phyloP scores from a whole-genome alignment of 2,797 vertebrate genomes.

The Crenuchus spilurus region DNA sequence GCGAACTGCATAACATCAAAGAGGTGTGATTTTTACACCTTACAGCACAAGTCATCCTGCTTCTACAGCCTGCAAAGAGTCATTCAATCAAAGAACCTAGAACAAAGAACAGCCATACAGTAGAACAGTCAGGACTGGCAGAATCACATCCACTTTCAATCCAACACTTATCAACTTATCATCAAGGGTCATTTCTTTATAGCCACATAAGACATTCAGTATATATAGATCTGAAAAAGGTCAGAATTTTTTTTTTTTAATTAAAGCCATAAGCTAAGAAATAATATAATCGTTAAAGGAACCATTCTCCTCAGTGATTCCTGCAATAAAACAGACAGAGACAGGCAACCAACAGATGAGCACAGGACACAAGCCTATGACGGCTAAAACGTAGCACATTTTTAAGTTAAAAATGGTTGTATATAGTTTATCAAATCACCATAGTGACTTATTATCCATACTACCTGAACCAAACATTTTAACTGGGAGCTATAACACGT shows the following conservation, averaged over 20 bases:
- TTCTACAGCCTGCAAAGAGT: constrained; percentile 52
- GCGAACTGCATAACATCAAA: constrained; percentile 68
- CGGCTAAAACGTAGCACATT: no score
- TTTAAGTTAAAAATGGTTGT: no score
- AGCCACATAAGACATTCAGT: not conserved
- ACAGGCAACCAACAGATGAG: not conserved
- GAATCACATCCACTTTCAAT: constrained; percentile 37
- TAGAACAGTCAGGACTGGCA: constrained; percentile 8
- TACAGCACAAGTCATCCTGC: constrained; percentile 61
- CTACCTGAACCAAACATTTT: no score
- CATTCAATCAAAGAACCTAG: constrained; percentile 56
- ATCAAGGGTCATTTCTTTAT: not conserved
- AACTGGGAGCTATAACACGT: no score
- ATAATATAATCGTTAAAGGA: not conserved
- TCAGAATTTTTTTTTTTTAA: not conserved
- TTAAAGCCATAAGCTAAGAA: not conserved
- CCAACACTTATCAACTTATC: not conserved
- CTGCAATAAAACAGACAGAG: not conserved
- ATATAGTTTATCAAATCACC: no score
- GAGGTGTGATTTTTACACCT: constrained; percentile 70
- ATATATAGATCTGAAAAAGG: not conserved
- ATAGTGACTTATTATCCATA: no score
- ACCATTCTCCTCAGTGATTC: not conserved
- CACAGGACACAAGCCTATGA: no score
- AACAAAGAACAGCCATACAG: constrained; percentile 38